These are phyloP conservation scores for Neuroterus valhalla DNA, from an alignment of 1,140 invertebrate species.

Conservation along the genomic window DNA sequence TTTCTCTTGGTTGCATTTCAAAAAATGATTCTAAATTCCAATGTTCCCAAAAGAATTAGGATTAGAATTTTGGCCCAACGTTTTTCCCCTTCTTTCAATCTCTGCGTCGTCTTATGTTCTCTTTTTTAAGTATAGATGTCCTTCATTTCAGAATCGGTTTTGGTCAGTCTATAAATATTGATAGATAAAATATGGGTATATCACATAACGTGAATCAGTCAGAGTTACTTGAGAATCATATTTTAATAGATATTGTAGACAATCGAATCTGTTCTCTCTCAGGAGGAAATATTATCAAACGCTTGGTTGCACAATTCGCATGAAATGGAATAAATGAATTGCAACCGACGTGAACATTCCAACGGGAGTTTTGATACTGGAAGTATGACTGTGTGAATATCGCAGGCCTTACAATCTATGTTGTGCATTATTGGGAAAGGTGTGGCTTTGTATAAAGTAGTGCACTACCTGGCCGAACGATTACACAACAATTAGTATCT, in stretches of 20 bases:
- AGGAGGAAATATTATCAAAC: slow-evolving; percentile 23
- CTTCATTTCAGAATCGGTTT: too few species aligned
- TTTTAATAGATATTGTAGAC: slow-evolving; percentile 21
- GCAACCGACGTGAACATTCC: slow-evolving; percentile 21
- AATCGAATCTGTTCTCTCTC: slow-evolving; percentile 25
- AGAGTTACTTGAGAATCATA: slow-evolving; percentile 11
- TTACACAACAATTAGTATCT: slow-evolving; percentile 51
- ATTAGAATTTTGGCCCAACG: too few species aligned
- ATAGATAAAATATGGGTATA: neutral
- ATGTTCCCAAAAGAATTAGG: too few species aligned
- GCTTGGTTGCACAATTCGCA: slow-evolving; percentile 18
- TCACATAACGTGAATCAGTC: slow-evolving; percentile 22
- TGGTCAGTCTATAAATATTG: neutral
- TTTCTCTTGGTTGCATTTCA: too few species aligned
- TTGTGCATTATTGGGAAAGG: slow-evolving; percentile 54
- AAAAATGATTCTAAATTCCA: too few species aligned
- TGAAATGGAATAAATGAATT: slow-evolving; percentile 29
- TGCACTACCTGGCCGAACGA: slow-evolving; percentile 44
- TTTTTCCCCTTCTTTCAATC: too few species aligned
- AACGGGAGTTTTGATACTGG: slow-evolving; percentile 23
- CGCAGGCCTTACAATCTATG: slow-evolving; percentile 43
- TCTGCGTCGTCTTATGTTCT: too few species aligned
- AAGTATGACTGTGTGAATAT: slow-evolving; percentile 29
- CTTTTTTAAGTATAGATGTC: too few species aligned
- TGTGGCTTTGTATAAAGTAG: slow-evolving; percentile 44